Base-by-base conservation (phyloP, 2,113 vertebrate species). In the Buteo buteo region DNA sequence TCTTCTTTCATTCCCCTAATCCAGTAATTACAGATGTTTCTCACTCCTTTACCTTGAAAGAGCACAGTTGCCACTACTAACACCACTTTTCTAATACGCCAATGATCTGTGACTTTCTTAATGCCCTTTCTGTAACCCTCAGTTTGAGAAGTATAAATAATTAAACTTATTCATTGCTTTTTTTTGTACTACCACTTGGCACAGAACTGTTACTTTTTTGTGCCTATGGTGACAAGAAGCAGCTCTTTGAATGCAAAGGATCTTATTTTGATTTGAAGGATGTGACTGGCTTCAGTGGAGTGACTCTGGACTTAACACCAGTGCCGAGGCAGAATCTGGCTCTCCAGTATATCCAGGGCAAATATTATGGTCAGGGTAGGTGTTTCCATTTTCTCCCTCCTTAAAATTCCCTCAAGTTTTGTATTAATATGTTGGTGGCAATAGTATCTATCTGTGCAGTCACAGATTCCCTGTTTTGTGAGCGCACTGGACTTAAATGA, bases 1-100 rank as follows among this genome's bases (percentile, higher is more conserved):
- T 79, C 79, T 93, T 31, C 78, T 94, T 96, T 95, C 61, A 62
- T 94, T 94, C 58, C 49, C 44, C 32, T 97, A 96, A 97, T 96
- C 82, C 94, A 85, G 92, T 95, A 95, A 95, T 97, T 93, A 90
- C 95, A 94, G 84, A 90, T 85, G 74, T 94, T 96, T 88, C 78
- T 90, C 54, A 15, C 36, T 85, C 70, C 73, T 94, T 76, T 82
- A 76, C 66, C 40, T 80, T 90, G 66, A 93, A 76, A 94, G 36
- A 90, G 74, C 66, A 65, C 49, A 54, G 82, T 93, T 95, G 71
- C 62, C 34, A 26, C 62, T 88, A 32, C 90, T 85, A 88, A 82
- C 45, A 65, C 54, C 47, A 29, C 45, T 95, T 72, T 69, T 45
- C 73, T 90, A 62, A 85, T 80, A 49, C 78, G 69, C 44, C 61